Conservation (phyloP, 2,113 vertebrate species). For the Forbesichthys papilliferus region DNA sequence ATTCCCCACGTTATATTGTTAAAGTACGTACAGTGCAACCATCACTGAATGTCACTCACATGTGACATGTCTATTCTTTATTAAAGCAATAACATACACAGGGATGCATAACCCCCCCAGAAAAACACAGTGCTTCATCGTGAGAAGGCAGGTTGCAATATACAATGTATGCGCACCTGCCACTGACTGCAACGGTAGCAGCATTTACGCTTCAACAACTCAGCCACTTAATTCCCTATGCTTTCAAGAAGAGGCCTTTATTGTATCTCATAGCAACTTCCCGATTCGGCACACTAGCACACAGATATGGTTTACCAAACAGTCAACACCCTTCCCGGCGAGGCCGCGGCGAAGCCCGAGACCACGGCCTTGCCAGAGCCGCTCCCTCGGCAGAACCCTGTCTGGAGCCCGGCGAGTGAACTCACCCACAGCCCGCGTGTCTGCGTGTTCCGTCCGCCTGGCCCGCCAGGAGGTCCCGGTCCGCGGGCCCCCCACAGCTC, state of each 20-base stretch:
- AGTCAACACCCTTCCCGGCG: constrained; percentile 43
- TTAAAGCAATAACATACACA: not conserved
- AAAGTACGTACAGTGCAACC: too few species aligned
- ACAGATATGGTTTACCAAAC: constrained; percentile 33
- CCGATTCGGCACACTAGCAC: constrained; percentile 43
- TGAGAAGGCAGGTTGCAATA: constrained; percentile 34
- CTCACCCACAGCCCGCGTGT: constrained; percentile 75
- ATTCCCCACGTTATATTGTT: too few species aligned
- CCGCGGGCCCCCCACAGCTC: constrained; percentile 76
- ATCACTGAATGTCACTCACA: too few species aligned
- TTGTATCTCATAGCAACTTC: constrained; percentile 53
- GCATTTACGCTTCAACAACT: constrained; percentile 18
- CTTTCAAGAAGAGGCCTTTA: constrained; percentile 39
- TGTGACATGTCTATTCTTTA: too few species aligned
- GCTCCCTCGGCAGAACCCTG: constrained; percentile 24
- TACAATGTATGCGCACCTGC: constrained; percentile 7
- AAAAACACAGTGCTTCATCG: constrained; percentile 1
- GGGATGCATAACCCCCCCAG: not conserved
- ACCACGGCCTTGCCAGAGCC: constrained; percentile 63
- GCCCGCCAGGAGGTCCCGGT: constrained; percentile 63
- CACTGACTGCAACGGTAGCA: not conserved
- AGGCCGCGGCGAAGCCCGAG: constrained; percentile 50
- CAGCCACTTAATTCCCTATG: constrained; percentile 42
- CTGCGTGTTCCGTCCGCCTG: constrained; percentile 75
- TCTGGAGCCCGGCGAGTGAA: constrained; percentile 33